Percentiles rank a stretch among this genome's conserved stretches.
Evolutionary conservation across 2,888 invertebrate genomes (phyloP).

Genomic region (Yponomeuta evonymella): DNA sequence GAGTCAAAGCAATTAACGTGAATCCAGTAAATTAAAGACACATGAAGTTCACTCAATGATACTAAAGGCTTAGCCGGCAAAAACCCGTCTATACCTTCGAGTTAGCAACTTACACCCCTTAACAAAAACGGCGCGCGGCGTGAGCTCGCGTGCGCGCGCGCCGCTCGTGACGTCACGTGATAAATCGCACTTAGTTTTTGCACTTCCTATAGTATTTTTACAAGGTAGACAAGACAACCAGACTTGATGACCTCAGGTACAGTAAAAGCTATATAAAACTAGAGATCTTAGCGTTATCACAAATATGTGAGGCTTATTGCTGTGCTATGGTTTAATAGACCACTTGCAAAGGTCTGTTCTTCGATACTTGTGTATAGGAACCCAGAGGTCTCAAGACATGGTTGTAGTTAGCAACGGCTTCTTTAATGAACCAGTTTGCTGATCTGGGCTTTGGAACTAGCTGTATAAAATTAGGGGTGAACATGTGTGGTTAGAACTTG

Average conservation of each 20-base stretch:
- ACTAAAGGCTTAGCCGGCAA: not conserved
- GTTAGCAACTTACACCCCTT: not conserved
- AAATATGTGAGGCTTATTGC: too few species aligned
- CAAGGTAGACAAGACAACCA: not conserved
- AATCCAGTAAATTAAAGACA: not conserved
- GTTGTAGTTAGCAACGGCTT: not conserved
- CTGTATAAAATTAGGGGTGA: not conserved
- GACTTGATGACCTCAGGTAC: not conserved
- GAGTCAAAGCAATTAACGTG: not conserved
- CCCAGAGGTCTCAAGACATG: not conserved
- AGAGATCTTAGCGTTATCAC: too few species aligned
- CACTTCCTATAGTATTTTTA: not conserved
- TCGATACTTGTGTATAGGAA: too few species aligned
- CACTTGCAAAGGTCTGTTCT: too few species aligned
- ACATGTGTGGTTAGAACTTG: not conserved
- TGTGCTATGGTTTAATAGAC: too few species aligned
- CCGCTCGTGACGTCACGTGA: constrained; percentile 2
- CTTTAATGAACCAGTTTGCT: not conserved
- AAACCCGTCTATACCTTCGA: not conserved
- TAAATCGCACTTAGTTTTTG: constrained; percentile 5
- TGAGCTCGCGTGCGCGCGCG: constrained; percentile 15
- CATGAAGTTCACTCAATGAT: not conserved
- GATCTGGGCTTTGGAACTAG: not conserved
- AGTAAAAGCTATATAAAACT: too few species aligned
- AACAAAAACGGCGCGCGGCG: constrained; percentile 3